Evolutionary conservation across 2,113 vertebrate genomes (phyloP).

Genomic region (Protobothrops mucrosquamatus): DNA sequence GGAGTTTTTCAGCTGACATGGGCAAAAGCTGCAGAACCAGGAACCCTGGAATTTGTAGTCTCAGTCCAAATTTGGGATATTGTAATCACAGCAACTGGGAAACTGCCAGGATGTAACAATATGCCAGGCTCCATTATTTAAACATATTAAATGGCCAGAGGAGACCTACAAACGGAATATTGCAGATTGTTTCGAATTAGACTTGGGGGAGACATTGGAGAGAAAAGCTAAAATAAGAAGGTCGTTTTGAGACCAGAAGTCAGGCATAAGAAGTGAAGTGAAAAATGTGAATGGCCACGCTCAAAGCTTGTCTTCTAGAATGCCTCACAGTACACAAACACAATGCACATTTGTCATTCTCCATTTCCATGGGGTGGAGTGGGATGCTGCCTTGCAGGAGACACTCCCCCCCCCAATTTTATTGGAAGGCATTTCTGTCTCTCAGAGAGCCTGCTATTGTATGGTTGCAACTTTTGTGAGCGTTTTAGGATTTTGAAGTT

Average conservation of each 20-base stretch:
- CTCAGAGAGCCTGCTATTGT: not conserved
- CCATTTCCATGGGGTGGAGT: not conserved
- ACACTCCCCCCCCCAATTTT: not conserved
- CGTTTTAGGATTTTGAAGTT: not conserved
- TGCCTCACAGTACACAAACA: not conserved
- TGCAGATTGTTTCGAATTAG: not conserved
- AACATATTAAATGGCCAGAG: not conserved
- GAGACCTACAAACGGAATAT: not conserved
- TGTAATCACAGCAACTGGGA: not conserved
- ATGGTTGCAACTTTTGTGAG: not conserved
- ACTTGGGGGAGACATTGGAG: not conserved
- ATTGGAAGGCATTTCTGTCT: not conserved
- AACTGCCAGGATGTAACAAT: not conserved
- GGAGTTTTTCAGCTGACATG: not conserved
- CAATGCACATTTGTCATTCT: not conserved
- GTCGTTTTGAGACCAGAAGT: not conserved
- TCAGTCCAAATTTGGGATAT: not conserved
- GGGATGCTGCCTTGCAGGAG: not conserved
- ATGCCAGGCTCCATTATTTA: not conserved
- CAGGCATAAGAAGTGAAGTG: not conserved
- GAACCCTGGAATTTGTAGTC: not conserved
- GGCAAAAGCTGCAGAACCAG: not conserved
- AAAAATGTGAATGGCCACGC: not conserved
- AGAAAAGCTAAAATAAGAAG: too few species aligned
- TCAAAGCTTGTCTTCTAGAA: not conserved